A percentile compares a stretch with the other conserved stretches of the same genome.
These are phyloP conservation scores for Drosophila leonis DNA, from an alignment of 2,888 invertebrate species.

Conservation along the genomic window DNA sequence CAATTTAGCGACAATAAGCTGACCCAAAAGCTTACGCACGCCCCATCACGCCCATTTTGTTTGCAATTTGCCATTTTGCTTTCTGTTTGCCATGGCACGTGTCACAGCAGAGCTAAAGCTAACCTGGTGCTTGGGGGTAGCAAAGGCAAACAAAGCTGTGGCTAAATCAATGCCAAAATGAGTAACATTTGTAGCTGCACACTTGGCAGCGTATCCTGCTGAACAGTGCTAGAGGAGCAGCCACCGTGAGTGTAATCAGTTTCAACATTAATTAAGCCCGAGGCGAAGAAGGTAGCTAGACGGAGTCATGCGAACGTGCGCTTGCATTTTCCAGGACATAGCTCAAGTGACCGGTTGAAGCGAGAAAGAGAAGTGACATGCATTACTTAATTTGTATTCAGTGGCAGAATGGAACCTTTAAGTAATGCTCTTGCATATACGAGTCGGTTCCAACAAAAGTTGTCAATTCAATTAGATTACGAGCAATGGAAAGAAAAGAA, in stretches of 20 bases:
- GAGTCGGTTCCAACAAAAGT: conserved; percentile 33
- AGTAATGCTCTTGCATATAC: conserved; percentile 18
- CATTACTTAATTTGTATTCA: conserved; percentile 23
- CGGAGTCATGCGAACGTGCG: conserved; percentile 57
- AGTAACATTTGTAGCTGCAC: conserved; percentile 54
- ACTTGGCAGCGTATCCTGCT: conserved; percentile 22
- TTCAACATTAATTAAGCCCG: conserved; percentile 73
- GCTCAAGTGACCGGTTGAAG: conserved; percentile 10
- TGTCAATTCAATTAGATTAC: conserved; percentile 59
- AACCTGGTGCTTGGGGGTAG: background rate
- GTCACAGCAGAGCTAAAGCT: conserved; percentile 10
- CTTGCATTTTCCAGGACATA: conserved; percentile 46
- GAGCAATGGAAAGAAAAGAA: conserved; percentile 28
- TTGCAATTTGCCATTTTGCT: conserved; percentile 52
- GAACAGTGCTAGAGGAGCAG: conserved; percentile 15
- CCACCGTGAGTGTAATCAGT: conserved; percentile 55
- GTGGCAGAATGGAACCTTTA: background rate
- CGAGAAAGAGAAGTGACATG: background rate
- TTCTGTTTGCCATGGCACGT: conserved; percentile 30
- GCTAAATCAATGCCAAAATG: conserved; percentile 73
- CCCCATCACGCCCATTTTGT: conserved; percentile 35
- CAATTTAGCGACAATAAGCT: conserved; percentile 77
- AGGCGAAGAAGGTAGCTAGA: conserved; percentile 40
- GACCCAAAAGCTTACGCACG: conserved; percentile 57
- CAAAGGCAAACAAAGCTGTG: conserved; percentile 5